phyloP scores from a whole-genome alignment of 1,140 invertebrate genomes.

The Mya arenaria region DNA sequence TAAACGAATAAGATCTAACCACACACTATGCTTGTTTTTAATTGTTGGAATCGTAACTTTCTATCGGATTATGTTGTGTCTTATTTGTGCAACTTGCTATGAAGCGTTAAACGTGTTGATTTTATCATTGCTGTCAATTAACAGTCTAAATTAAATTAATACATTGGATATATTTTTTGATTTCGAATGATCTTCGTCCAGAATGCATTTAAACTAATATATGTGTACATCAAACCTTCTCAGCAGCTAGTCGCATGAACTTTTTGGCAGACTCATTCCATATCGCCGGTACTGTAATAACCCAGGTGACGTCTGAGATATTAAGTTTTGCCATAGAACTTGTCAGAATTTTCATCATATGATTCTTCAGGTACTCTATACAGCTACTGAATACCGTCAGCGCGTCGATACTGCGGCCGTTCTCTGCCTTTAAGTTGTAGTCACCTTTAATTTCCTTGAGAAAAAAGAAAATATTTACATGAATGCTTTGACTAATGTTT shows the following conservation, averaged over 20 bases:
- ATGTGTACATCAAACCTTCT: neutral
- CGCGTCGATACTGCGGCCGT: neutral
- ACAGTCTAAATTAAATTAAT: too few relatives aligned
- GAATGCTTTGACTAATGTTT: neutral
- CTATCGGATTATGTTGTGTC: too few relatives aligned
- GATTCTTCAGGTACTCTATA: neutral
- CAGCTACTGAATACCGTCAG: neutral
- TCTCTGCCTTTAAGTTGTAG: neutral
- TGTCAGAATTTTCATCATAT: neutral
- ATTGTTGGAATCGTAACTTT: too few relatives aligned
- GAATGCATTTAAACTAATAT: neutral
- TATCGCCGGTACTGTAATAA: slow-evolving; percentile 23
- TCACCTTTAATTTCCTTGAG: slow-evolving; percentile 2
- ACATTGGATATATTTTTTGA: too few relatives aligned
- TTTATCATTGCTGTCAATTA: neutral
- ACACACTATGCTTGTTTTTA: neutral
- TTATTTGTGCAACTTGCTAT: neutral
- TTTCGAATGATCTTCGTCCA: too few relatives aligned
- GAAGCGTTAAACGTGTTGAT: neutral
- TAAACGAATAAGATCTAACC: neutral
- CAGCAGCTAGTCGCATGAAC: slow-evolving; percentile 20
- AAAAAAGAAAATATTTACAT: too few relatives aligned
- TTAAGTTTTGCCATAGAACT: neutral
- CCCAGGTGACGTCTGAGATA: neutral
- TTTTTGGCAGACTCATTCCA: slow-evolving; percentile 37